Evolutionary conservation across 2,888 invertebrate genomes (phyloP).

Genomic region (Latrodectus hesperus): DNA sequence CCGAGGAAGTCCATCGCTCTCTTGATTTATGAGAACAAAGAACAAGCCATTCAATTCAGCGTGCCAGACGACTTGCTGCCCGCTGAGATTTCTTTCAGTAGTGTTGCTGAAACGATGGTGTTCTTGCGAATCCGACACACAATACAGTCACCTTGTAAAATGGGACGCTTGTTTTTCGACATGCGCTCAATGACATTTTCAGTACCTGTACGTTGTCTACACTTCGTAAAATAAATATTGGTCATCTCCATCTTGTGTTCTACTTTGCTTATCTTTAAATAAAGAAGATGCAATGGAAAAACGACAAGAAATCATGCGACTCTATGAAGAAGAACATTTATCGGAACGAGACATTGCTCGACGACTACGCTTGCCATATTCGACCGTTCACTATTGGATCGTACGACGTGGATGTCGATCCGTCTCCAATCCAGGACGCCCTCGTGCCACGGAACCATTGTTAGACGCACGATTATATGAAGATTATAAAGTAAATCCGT

Average conservation of each 20-base stretch:
- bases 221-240: background rate
- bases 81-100: too few relatives aligned
- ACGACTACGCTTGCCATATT: background rate
- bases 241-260: background rate
- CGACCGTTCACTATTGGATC: slow-evolving; percentile 21
- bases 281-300: background rate
- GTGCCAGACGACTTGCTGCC: too few relatives aligned
- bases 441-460: background rate
- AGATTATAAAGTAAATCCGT: too few relatives aligned
- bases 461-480: background rate
- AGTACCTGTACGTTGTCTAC: background rate
- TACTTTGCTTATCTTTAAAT: too few relatives aligned
- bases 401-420: background rate
- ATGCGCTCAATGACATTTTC: rapidly evolving
- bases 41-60: too few relatives aligned
- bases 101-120: background rate
- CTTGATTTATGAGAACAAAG: background rate
- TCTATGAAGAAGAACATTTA: slow-evolving; percentile 5
- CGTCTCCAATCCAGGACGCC: slow-evolving; percentile 3
- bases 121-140: background rate
- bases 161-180: background rate
- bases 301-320: background rate
- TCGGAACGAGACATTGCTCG: slow-evolving; percentile 20
- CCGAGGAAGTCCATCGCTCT: background rate
- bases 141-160: background rate